Evolutionary conservation across 2,113 vertebrate species (phyloP), one percentile per base, ranked within the genome.

Genomic region (Numenius arquata): DNA sequence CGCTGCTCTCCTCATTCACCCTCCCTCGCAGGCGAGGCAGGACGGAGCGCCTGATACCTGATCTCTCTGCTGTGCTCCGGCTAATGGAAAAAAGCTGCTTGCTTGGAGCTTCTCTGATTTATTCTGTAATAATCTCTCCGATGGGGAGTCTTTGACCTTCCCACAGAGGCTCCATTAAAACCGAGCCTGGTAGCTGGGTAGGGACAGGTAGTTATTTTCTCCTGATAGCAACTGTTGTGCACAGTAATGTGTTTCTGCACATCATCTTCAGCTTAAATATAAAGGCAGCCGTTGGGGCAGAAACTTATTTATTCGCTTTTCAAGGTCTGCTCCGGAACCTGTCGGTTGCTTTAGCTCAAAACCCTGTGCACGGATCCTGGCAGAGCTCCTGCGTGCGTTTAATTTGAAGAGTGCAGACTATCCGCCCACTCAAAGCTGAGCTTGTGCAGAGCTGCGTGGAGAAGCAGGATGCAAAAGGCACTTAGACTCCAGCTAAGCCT

Each of bases 281-380:
- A 23, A 84, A 70, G 26, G 55, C 22, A 79, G 50, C 38, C 43
- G 1, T 9, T 0, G 2, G 38, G 36, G 56, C 29, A 50, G 79
- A 58, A 63, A 34, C 26, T 47, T 45, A 27, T 43, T 82, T 19
- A 20, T 73, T 34, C 2, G 0, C 20, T 90, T 70, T 50, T 38
- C 3, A 7, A 80, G 52, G 5, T 47, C 79, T 79, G 74, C 5
- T 80, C 29, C 88, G 79, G 90, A 85, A 29, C 4, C 53, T 4
- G 1, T 34, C 1, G 0, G 29, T 89, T 55, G 45, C 71, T 68
- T 34, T 5, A 61, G 66, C 74, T 68, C 48, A 34, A 41, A 55
- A 22, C 26, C 32, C 30, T 16, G 8, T 0, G 2, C 48, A 10
- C 0, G 0, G n/a, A 27, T 58, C 32, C 81, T 70, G 62, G 81